A percentile compares a stretch with the other conserved stretches of the same genome.
Conservation (phyloP, 64 coral and sea anemone genomes). For the Porites lutea region DNA sequence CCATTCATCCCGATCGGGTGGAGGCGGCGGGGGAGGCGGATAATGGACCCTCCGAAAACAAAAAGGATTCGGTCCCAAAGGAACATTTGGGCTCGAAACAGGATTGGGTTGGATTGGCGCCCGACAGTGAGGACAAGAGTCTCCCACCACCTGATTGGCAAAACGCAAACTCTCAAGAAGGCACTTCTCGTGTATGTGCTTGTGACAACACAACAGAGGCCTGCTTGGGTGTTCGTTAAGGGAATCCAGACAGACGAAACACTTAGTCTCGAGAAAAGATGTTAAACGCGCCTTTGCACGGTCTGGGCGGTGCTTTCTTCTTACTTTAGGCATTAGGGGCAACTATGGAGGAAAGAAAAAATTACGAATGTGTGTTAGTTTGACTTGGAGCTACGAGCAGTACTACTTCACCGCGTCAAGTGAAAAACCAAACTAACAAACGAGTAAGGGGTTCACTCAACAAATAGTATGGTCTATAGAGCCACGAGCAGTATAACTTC, state of each 20-base stretch:
- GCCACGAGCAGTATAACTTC: too few species aligned
- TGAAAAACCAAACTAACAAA: too few species aligned
- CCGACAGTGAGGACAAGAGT: too few species aligned
- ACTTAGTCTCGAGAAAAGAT: too few species aligned
- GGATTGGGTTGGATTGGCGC: neutral
- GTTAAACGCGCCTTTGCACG: too few species aligned
- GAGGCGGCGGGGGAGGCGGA: neutral
- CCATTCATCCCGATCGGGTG: neutral
- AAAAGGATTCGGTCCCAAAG: too few species aligned
- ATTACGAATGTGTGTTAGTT: too few species aligned
- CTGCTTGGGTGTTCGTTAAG: neutral
- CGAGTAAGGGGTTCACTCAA: neutral
- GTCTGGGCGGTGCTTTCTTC: neutral
- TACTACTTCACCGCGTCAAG: too few species aligned
- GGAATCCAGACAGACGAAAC: too few species aligned
- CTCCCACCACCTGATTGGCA: neutral
- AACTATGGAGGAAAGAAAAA: neutral
- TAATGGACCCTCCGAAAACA: neutral
- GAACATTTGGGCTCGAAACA: neutral
- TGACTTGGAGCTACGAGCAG: too few species aligned
- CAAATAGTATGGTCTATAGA: neutral
- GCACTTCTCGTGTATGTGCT: too few species aligned
- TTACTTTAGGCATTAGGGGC: neutral
- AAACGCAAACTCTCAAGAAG: neutral
- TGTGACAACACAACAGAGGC: neutral